These are phyloP conservation scores for Synanceia verrucosa DNA, from an alignment of 2,797 vertebrate species.

Conservation along the genomic window DNA sequence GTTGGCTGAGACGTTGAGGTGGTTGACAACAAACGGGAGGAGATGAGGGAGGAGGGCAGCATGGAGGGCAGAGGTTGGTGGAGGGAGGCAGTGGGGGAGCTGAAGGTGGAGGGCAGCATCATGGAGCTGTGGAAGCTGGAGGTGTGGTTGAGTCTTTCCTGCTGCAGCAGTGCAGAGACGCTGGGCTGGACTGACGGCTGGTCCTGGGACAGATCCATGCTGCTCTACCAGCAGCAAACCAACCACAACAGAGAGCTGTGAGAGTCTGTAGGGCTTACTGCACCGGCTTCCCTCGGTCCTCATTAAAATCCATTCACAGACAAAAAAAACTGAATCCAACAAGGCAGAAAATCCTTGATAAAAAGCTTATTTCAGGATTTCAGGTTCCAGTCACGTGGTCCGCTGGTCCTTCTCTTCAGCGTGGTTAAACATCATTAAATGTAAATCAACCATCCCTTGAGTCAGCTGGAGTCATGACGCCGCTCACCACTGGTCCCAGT, in stretches of 20 bases:
- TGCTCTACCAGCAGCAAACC: neutral
- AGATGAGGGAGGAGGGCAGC: conserved; percentile 33
- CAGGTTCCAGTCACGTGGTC: neutral
- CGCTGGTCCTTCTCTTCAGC: neutral
- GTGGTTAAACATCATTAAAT: neutral
- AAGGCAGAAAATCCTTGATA: neutral
- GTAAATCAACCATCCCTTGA: conserved; percentile 26
- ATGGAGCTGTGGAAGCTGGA: conserved; percentile 39
- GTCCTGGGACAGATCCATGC: conserved; percentile 68
- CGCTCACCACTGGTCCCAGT: conserved; percentile 31
- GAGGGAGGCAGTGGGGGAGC: conserved; percentile 27
- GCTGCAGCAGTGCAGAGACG: conserved; percentile 57
- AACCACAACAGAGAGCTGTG: neutral
- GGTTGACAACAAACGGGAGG: conserved; percentile 34
- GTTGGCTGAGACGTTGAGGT: conserved; percentile 17
- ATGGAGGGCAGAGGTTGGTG: conserved; percentile 50
- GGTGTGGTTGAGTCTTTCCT: conserved; percentile 45
- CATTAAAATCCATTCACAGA: conserved; percentile 25
- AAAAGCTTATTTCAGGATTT: neutral
- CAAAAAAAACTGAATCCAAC: neutral
- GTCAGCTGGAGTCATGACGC: conserved; percentile 41
- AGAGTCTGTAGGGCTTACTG: neutral
- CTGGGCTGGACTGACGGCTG: conserved; percentile 36
- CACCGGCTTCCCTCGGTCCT: conserved; percentile 1
- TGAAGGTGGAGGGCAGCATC: conserved; percentile 32